Evolutionary conservation across 2,797 vertebrate species (phyloP), one percentile per base, ranked within the genome.

Genomic region (Lateolabrax maculatus): DNA sequence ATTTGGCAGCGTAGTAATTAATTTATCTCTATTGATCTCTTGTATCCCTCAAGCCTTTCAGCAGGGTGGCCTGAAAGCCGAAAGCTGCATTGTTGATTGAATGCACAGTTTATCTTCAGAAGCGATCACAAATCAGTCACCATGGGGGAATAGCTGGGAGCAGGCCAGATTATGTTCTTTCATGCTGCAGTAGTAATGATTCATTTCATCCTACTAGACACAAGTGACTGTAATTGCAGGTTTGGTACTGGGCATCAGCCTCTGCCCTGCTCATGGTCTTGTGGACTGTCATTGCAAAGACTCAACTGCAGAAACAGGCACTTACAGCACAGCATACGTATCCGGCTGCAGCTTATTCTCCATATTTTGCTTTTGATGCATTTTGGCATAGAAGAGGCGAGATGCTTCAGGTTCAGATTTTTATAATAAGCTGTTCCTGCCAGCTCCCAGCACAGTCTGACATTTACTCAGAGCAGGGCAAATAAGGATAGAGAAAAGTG

Each of bases 1-100:
- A 84, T 89, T 93, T 79, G 91, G 85, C 81, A 63, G 84, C 48
- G 51, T 89, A 63, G 80, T 92, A 94, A 95, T 95, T 92, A 91
- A 94, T 95, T 92, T 91, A 92, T 94, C 90, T 90, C 60, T 90
- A 93, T 93, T 94, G 94, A 95, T 95, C 89, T 89, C 77, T 77
- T 92, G 85, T 90, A 89, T 92, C 89, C 91, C 90, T 89, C 82
- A 81, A 91, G 88, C 86, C 65, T 85, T 90, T 90, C 85, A 87
- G 74, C 84, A 64, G 88, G 87, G 80, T 81, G 88, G 89, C 83
- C 90, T 90, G 87, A 90, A 88, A 91, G 84, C 88, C 72, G 64
- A 92, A 87, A 87, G 86, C 86, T 73, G 75, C 81, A 84, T 87
- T 90, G 89, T 89, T 92, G 92, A 93, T 92, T 93, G 91, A 93